phyloP scores from a whole-genome alignment of 2,113 vertebrate genomes.

The rabbit (Oryctolagus cuniculus) region mOryCun1.1 NC_091432.1:172994501-172995000 shows the following conservation, averaged over 20 bases:
- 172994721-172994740: not conserved
- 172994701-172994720: not conserved
- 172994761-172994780: not conserved
- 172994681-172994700: not conserved
- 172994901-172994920: slow-evolving; percentile 53
- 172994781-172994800: not conserved
- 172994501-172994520: not conserved
- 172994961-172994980: slow-evolving; percentile 72
- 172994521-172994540: not conserved
- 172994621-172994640: not conserved
- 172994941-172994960: slow-evolving; percentile 31
- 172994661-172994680: not conserved
- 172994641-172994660: not conserved
- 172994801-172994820: not conserved
- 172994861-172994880: not conserved
- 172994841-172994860: not conserved
- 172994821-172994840: not conserved
- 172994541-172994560: too few species aligned
- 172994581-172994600: not conserved
- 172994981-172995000: slow-evolving; percentile 74
- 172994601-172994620: not conserved
- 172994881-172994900: not conserved
- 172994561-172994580: not conserved
- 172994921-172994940: slow-evolving; percentile 65
- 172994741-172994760: not conserved